phyloP scores from a whole-genome alignment of 2,113 vertebrate species.

The Pachyramphus minor region DNA sequence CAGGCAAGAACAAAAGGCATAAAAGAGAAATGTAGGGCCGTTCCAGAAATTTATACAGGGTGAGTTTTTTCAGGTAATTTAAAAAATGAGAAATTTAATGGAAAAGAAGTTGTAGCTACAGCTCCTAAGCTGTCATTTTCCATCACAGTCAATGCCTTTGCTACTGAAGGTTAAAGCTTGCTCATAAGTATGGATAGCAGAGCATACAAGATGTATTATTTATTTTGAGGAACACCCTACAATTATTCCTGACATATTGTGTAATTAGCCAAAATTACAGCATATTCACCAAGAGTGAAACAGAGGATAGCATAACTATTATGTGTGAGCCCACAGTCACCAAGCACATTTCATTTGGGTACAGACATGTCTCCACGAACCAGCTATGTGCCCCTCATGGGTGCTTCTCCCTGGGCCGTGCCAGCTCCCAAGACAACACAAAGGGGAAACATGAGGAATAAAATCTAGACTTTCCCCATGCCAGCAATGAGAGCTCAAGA shows the following conservation, averaged over 20 bases:
- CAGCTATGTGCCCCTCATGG: fast-evolving
- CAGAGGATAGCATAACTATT: background rate
- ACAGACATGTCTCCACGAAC: background rate
- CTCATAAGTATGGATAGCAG: conserved; percentile 11
- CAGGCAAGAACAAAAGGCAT: background rate
- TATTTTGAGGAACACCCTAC: conserved; percentile 49
- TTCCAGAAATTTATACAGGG: background rate
- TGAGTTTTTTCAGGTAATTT: background rate
- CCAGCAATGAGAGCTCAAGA: background rate
- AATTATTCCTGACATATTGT: conserved; percentile 56
- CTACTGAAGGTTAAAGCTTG: conserved; percentile 5
- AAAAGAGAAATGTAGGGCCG: background rate
- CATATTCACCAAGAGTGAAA: conserved; percentile 18
- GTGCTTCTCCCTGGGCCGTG: background rate
- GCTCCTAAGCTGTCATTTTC: background rate
- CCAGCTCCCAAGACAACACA: fast-evolving
- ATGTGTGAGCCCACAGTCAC: background rate
- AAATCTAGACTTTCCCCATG: background rate
- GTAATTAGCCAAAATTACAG: conserved; percentile 53
- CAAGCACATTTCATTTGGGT: background rate
- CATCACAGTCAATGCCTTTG: background rate
- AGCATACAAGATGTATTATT: conserved; percentile 10
- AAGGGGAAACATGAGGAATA: background rate
- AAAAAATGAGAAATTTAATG: background rate
- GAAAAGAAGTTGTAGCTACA: background rate